Conservation (phyloP, 2,888 invertebrate genomes). For the Callosobruchus maculatus region DNA sequence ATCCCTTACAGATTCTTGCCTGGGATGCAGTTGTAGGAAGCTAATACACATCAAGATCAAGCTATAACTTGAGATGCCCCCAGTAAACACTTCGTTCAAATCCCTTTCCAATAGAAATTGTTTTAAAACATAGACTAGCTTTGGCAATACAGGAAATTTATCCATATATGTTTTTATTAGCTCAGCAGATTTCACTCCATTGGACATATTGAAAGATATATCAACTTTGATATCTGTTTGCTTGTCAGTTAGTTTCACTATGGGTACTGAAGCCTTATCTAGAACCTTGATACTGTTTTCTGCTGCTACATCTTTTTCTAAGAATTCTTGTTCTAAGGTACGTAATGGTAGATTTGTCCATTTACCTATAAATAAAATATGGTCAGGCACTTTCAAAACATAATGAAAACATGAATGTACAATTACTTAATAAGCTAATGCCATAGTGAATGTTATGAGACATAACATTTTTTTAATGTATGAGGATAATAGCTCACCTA, state of each 20-base stretch:
- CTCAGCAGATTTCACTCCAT: conserved; percentile 94
- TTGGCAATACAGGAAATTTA: conserved; percentile 85
- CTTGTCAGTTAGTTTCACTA: conserved; percentile 86
- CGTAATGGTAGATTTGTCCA: conserved; percentile 90
- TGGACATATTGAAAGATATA: conserved; percentile 99
- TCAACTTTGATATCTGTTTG: conserved; percentile 89
- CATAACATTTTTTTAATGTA: too few species aligned
- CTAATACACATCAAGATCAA: conserved; percentile 97
- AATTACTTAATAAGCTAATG: too few species aligned
- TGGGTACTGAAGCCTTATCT: conserved; percentile 97
- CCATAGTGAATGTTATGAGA: too few species aligned
- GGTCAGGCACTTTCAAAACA: background rate
- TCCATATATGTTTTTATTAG: conserved; percentile 89
- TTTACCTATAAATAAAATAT: conserved; percentile 55
- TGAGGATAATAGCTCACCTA: conserved; percentile 47
- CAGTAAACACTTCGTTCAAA: conserved; percentile 98
- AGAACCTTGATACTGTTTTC: conserved; percentile 89
- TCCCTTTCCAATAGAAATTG: conserved; percentile 97
- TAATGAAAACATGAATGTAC: too few species aligned
- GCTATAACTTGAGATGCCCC: conserved; percentile 98
- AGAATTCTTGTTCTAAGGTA: conserved; percentile 86
- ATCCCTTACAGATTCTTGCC: conserved; percentile 64
- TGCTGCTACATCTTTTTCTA: conserved; percentile 86
- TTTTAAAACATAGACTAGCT: conserved; percentile 94
- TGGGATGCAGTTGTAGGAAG: conserved; percentile 90